Percentiles rank a stretch among this genome's conserved stretches.
Evolutionary conservation across 2,797 vertebrate species (phyloP).

Genomic region (Babyrousa celebensis): DNA sequence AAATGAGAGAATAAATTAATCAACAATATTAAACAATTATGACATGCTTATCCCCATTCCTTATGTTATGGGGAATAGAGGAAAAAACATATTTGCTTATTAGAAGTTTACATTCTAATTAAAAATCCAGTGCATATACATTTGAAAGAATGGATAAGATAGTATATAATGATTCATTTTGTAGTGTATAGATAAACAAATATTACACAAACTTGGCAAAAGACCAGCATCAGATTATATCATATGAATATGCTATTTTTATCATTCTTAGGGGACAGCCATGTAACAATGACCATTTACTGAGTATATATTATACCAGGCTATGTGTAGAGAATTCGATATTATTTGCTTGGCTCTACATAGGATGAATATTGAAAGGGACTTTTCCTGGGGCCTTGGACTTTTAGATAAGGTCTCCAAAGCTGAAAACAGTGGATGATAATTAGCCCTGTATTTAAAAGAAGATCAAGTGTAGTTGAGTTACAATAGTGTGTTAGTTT

Average conservation of each 20-base stretch:
- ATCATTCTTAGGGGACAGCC: not conserved
- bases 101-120: not conserved
- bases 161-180: not conserved
- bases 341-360: not conserved
- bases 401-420: not conserved
- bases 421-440: not conserved
- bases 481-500: not conserved
- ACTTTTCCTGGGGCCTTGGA: not conserved
- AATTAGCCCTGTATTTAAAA: not conserved
- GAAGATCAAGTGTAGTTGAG: not conserved
- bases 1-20: not conserved
- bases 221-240: not conserved
- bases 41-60: not conserved
- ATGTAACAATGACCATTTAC: not conserved
- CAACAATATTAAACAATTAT: conserved; percentile 19
- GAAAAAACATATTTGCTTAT: not conserved
- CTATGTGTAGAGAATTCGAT: not conserved
- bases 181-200: not conserved
- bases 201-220: not conserved
- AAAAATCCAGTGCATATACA: not conserved
- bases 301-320: not conserved
- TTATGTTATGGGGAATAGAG: not conserved
- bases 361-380: not conserved
- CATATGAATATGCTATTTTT: no score
- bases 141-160: not conserved